Conservation (phyloP, 2,797 vertebrate species). For the Chelmon rostratus region DNA sequence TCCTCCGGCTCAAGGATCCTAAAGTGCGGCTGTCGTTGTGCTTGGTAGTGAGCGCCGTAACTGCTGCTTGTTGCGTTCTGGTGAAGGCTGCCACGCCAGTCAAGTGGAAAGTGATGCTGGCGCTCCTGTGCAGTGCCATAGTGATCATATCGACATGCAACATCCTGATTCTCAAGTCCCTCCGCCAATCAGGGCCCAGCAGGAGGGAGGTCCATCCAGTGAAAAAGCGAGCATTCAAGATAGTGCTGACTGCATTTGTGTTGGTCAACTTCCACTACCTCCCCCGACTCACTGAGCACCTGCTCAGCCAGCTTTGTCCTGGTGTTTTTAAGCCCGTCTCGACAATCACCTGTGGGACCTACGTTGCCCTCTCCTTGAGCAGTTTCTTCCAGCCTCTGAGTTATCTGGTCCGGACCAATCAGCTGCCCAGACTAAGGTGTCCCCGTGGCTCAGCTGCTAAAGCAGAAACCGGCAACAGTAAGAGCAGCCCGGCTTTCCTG, state of each 20-base stretch:
- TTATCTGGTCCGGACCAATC: slow-evolving; percentile 40
- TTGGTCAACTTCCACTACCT: slow-evolving; percentile 34
- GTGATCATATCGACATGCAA: slow-evolving; percentile 30
- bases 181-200: slow-evolving; percentile 34
- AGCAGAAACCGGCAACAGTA: neutral
- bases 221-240: slow-evolving; percentile 43
- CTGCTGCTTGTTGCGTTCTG: neutral
- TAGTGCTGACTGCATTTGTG: slow-evolving; percentile 29
- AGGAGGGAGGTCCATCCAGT: slow-evolving; percentile 41
- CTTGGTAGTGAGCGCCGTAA: neutral
- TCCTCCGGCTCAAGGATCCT: slow-evolving; percentile 34
- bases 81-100: rapidly evolving
- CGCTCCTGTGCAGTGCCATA: neutral
- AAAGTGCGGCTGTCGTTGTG: slow-evolving; percentile 21
- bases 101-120: neutral
- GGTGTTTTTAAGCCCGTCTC: neutral
- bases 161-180: slow-evolving; percentile 43
- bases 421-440: slow-evolving; percentile 22
- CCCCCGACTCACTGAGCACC: neutral
- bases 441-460: neutral
- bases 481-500: neutral
- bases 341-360: neutral
- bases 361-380: neutral
- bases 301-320: neutral
- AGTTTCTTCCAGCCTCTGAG: slow-evolving; percentile 38